phyloP scores from a whole-genome alignment of 2,113 vertebrate genomes.

The Pangasianodon gigas region DNA sequence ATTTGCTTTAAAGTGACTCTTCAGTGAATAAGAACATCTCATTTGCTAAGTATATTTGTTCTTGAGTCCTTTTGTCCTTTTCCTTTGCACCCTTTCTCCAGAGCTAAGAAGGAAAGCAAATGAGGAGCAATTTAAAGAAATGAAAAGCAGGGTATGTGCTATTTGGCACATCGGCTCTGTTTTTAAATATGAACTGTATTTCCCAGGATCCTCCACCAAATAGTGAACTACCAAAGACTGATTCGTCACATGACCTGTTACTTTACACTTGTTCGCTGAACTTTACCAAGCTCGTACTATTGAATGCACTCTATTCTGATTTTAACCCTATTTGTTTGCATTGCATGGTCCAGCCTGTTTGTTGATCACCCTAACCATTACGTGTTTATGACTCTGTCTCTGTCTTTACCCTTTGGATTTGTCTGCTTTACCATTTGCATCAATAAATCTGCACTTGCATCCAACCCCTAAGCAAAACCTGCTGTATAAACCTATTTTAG shows the following conservation, averaged over 20 bases:
- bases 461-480: neutral
- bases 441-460: neutral
- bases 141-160: neutral
- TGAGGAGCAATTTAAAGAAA: neutral
- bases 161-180: neutral
- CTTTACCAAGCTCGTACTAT: neutral
- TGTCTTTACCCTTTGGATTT: neutral
- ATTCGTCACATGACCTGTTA: neutral
- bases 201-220: neutral
- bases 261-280: neutral
- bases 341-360: neutral
- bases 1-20: neutral
- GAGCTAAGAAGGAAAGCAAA: neutral
- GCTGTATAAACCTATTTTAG: neutral
- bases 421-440: neutral
- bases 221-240: neutral
- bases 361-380: neutral
- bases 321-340: neutral
- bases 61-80: neutral
- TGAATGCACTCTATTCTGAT: neutral
- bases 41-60: neutral
- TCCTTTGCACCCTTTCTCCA: neutral
- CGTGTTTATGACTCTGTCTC: neutral
- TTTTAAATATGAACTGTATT: neutral
- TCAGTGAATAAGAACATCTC: neutral